A percentile compares a stretch with the other conserved stretches of the same genome.
Conservation (phyloP, 1,140 invertebrate species). For the Vanessa tameamea region DNA sequence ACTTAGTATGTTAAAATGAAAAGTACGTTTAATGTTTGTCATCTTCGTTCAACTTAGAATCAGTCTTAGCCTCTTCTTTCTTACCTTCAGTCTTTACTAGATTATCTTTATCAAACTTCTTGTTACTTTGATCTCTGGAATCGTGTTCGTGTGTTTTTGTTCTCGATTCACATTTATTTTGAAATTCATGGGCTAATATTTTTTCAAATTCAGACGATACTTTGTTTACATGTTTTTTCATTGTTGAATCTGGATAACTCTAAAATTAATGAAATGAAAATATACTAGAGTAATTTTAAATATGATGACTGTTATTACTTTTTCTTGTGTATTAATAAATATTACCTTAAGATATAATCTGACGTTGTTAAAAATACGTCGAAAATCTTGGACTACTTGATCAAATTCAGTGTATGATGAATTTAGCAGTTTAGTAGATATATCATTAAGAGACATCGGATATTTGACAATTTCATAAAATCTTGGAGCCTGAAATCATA, state of each 20-base stretch:
- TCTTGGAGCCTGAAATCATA: conserved; percentile 69
- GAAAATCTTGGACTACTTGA: conserved; percentile 76
- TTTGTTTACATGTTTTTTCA: conserved; percentile 74
- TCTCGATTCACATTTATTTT: conserved; percentile 61
- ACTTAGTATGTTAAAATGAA: neutral
- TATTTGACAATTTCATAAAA: conserved; percentile 78
- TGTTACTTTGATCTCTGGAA: conserved; percentile 40
- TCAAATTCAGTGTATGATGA: conserved; percentile 71
- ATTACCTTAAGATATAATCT: conserved; percentile 75
- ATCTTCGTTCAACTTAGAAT: conserved; percentile 46
- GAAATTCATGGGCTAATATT: conserved; percentile 69
- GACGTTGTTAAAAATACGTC: conserved; percentile 76
- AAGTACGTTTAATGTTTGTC: conserved; percentile 44
- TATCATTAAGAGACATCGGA: conserved; percentile 75
- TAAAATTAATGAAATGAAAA: conserved; percentile 39
- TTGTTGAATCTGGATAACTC: conserved; percentile 68
- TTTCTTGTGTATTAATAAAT: neutral
- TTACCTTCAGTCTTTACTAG: conserved; percentile 47
- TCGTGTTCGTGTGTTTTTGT: conserved; percentile 44
- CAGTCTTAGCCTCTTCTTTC: conserved; percentile 46
- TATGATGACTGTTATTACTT: neutral
- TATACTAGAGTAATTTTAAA: neutral
- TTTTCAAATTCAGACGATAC: conserved; percentile 73
- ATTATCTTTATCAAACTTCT: conserved; percentile 58
- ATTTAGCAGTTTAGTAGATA: conserved; percentile 72